A percentile compares a stretch with the other conserved stretches of the same genome.
phyloP scores from a whole-genome alignment of 2,797 vertebrate genomes.

The Moxostoma hubbsi region DNA sequence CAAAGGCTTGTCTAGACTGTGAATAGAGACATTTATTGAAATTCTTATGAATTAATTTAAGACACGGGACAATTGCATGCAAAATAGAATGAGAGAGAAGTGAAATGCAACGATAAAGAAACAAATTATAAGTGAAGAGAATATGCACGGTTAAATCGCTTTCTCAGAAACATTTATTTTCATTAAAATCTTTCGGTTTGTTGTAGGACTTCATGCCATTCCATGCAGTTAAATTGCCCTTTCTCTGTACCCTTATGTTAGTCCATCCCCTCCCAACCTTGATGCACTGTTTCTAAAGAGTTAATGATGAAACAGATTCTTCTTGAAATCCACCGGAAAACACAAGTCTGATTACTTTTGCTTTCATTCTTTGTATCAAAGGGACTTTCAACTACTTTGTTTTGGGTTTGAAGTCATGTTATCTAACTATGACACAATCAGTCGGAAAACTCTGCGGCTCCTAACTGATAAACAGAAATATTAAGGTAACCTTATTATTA shows the following conservation, averaged over 20 bases:
- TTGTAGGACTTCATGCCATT: too few species aligned
- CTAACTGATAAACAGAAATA: not conserved
- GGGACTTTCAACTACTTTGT: constrained; percentile 21
- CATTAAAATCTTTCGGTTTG: too few species aligned
- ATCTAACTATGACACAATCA: not conserved
- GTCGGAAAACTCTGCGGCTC: not conserved
- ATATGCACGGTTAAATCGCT: not conserved
- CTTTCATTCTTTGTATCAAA: constrained; percentile 48
- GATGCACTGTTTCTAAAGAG: constrained; percentile 62
- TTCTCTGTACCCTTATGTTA: constrained; percentile 16
- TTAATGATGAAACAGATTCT: constrained; percentile 72
- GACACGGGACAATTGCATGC: not conserved
- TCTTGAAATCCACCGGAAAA: constrained; percentile 72
- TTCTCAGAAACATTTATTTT: too few species aligned
- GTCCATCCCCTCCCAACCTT: not conserved
- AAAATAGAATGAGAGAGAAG: not conserved
- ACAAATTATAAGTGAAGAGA: not conserved
- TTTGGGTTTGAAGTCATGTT: constrained; percentile 11
- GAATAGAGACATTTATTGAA: constrained; percentile 37
- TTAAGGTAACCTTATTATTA: not conserved
- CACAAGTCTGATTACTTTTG: constrained; percentile 68
- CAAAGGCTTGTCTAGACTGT: constrained; percentile 56
- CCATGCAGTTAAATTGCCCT: not conserved
- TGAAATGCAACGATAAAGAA: not conserved
- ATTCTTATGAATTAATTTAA: constrained; percentile 33